These are phyloP conservation scores for Rhegmatorhina hoffmannsi DNA, from an alignment of 2,113 vertebrate genomes.

Conservation along the genomic window DNA sequence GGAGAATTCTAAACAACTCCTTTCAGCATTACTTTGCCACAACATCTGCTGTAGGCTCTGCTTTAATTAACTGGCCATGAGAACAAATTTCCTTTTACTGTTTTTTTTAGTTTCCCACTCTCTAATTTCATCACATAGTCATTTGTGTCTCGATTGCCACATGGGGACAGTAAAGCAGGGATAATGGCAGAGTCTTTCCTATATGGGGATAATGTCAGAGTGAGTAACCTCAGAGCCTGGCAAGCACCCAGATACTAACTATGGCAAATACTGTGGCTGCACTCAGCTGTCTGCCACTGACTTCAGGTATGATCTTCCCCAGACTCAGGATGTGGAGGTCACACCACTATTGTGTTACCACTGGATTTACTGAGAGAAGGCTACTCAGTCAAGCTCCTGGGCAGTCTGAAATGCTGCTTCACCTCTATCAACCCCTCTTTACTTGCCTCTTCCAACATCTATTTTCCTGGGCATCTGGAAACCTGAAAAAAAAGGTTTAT, in stretches of 20 bases:
- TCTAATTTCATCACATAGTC: neutral
- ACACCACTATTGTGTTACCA: neutral
- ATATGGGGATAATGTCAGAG: neutral
- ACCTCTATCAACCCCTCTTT: neutral
- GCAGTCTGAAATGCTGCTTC: neutral
- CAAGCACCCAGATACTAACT: neutral
- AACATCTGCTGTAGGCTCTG: neutral
- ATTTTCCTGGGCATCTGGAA: neutral
- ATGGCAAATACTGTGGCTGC: neutral
- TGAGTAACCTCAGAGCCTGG: neutral
- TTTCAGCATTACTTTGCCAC: neutral
- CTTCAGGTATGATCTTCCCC: neutral
- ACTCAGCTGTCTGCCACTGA: neutral
- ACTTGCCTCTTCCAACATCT: neutral
- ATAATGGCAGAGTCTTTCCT: neutral
- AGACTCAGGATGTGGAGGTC: neutral
- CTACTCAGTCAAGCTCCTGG: neutral
- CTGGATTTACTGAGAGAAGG: neutral
- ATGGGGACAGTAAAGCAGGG: neutral
- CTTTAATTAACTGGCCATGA: constrained; percentile 18
- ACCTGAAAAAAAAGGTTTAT: neutral
- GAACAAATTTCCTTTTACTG: constrained; percentile 3
- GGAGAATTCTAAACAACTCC: neutral
- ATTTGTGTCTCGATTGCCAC: neutral
- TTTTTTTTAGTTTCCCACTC: constrained; percentile 29